Evolutionary conservation across 2,888 invertebrate genomes (phyloP), one percentile per base, ranked within the genome.

Genomic region (Chrysomela aeneicollis): DNA sequence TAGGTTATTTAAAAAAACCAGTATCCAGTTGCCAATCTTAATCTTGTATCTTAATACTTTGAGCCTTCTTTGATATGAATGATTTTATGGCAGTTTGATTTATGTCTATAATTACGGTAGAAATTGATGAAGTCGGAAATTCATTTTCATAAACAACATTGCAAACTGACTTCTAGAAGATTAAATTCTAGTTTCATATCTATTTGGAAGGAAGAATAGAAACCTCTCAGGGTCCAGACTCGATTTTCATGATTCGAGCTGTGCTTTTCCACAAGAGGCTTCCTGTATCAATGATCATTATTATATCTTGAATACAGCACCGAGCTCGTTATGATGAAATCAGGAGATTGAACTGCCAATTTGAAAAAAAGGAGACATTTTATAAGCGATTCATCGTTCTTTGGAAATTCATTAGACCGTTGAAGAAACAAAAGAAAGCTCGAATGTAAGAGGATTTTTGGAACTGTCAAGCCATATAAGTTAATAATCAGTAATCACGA

Each of bases 391-490:
- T 65, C 61, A 62, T 12, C 51, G 49, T 59, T 54, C 54, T 53
- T 59, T 54, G 19, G 21, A 58, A 60, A 63, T 57, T 55, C 59
- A 18, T 55, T 55, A 46, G 59, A 59, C 42, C 58, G 61, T 15
- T 15, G 70, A 72, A 74, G 75, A 76, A 77, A 79, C 77, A 77
- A 78, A 79, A 78, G 77, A 74, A 75, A 69, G 69, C 68, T 76
- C 71, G 65, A 58, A 68, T 69, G 57, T 79, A 79, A 79, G 77
- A 72, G 77, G 79, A 78, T 78, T 78, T 78, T 77, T 74, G 76
- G 67, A 42, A 42, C n/a, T 71, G 75, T 74, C 73, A 80, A 80
- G 79, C 80, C 80, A 76, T 79, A 80, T 71, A 79, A 80, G 77
- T 79, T 77, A 74, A 77, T 79, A 78, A 79, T 77, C 75, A 74